Percentiles rank a stretch among this genome's conserved stretches.
These are phyloP conservation scores for Otolemur crassicaudatus DNA, from an alignment of 2,797 vertebrate genomes.

Conservation along the genomic window DNA sequence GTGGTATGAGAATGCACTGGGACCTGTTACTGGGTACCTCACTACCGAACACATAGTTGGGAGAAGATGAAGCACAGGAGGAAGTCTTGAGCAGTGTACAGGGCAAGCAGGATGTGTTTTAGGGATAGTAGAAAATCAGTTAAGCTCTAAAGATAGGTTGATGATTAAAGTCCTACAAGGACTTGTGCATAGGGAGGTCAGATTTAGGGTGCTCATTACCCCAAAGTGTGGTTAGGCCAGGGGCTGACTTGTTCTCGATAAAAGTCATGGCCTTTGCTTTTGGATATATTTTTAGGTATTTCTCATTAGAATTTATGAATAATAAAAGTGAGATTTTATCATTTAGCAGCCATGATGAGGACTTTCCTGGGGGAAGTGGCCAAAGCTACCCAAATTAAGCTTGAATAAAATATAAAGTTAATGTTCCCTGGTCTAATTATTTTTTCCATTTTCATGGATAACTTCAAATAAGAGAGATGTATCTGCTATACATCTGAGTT, in stretches of 20 bases:
- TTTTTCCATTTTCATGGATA: not conserved
- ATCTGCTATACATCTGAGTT: not conserved
- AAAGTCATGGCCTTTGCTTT: not conserved
- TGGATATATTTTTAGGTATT: not conserved
- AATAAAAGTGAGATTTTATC: not conserved
- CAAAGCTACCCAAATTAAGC: not conserved
- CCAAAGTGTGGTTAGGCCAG: not conserved
- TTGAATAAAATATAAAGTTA: not conserved
- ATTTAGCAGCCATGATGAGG: not conserved
- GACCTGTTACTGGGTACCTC: not conserved
- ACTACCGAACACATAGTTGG: not conserved
- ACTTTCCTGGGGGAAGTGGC: not conserved
- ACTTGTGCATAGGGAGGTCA: not conserved
- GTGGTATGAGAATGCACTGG: fast-evolving
- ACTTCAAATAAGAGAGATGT: not conserved
- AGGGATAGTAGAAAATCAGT: fast-evolving
- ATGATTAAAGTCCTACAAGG: not conserved
- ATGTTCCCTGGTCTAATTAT: not conserved
- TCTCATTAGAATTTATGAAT: not conserved
- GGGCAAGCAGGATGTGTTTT: not conserved
- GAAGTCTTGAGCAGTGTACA: not conserved
- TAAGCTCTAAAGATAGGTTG: not conserved
- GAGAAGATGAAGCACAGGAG: not conserved
- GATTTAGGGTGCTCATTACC: fast-evolving
- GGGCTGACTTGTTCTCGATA: not conserved